phyloP scores from a whole-genome alignment of 2,797 vertebrate genomes.

The Chloroceryle amazona region DNA sequence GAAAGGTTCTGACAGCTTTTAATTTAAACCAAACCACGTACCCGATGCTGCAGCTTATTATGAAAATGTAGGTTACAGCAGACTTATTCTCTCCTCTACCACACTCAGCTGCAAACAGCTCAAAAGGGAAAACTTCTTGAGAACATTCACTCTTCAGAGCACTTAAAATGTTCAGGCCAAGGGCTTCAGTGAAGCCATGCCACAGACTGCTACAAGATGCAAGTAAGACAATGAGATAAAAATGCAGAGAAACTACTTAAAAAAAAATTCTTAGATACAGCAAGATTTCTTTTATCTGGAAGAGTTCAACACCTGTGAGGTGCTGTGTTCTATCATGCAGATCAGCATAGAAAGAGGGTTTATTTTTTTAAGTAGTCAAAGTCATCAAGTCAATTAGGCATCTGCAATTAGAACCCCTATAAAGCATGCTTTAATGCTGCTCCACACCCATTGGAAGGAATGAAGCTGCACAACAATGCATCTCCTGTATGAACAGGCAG shows the following conservation, averaged over 20 bases:
- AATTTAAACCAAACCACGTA: neutral
- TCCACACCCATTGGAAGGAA: slow-evolving; percentile 84
- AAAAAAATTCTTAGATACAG: slow-evolving; percentile 58
- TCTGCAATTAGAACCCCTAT: slow-evolving; percentile 84
- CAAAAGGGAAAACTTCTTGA: slow-evolving; percentile 13
- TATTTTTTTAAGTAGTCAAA: slow-evolving; percentile 70
- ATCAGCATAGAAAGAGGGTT: slow-evolving; percentile 72
- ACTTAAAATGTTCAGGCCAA: slow-evolving; percentile 13
- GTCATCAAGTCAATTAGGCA: slow-evolving; percentile 83
- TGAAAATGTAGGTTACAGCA: neutral
- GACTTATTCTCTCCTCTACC: neutral
- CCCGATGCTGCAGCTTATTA: neutral
- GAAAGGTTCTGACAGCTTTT: neutral
- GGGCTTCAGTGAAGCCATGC: slow-evolving; percentile 25
- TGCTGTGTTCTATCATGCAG: slow-evolving; percentile 75
- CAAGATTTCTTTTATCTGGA: slow-evolving; percentile 68
- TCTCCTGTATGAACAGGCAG: slow-evolving; percentile 84
- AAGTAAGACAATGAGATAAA: slow-evolving; percentile 56
- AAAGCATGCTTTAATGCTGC: slow-evolving; percentile 83
- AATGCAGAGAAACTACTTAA: slow-evolving; percentile 54
- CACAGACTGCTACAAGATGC: slow-evolving; percentile 13
- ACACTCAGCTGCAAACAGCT: neutral
- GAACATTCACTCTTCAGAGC: slow-evolving; percentile 6
- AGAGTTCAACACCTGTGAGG: slow-evolving; percentile 72
- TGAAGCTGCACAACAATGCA: slow-evolving; percentile 82